Evolutionary conservation across 2,113 vertebrate species (phyloP).

Genomic region (Stegastes partitus): DNA sequence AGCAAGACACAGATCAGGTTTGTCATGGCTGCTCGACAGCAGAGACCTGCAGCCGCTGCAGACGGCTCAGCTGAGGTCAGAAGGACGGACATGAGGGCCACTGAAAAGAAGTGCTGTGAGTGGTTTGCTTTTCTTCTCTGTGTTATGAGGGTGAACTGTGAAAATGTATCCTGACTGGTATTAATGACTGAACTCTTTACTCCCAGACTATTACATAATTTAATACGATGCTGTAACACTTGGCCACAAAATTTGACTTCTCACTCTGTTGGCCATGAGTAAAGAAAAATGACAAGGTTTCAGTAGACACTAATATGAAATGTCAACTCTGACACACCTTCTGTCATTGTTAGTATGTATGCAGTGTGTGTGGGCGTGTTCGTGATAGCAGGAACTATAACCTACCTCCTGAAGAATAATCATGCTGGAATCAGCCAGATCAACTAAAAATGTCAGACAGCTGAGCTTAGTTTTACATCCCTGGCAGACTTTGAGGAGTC

Average conservation of each 20-base stretch:
- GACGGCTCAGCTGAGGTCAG: slow-evolving; percentile 57
- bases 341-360: not conserved
- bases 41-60: slow-evolving; percentile 41
- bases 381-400: not conserved
- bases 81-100: slow-evolving; percentile 70
- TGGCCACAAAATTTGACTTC: not conserved
- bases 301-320: slow-evolving; percentile 15
- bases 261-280: not conserved
- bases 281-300: slow-evolving; percentile 11
- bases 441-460: not conserved
- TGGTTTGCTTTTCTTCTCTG: slow-evolving; percentile 27
- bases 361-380: slow-evolving; percentile 16
- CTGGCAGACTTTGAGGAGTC: not conserved
- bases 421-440: not conserved
- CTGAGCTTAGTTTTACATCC: not conserved
- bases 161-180: not conserved
- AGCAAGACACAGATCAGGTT: not conserved
- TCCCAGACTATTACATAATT: not conserved
- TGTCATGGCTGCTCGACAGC: slow-evolving; percentile 62
- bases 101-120: slow-evolving; percentile 86
- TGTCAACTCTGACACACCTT: slow-evolving; percentile 23
- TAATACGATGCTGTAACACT: not conserved
- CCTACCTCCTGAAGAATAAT: not conserved
- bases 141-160: not conserved
- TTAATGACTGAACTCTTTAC: slow-evolving; percentile 11